A percentile compares a stretch with the other conserved stretches of the same genome.
These are phyloP conservation scores for Leucophenga varia DNA, from an alignment of 1,140 invertebrate genomes.

Conservation along the genomic window DNA sequence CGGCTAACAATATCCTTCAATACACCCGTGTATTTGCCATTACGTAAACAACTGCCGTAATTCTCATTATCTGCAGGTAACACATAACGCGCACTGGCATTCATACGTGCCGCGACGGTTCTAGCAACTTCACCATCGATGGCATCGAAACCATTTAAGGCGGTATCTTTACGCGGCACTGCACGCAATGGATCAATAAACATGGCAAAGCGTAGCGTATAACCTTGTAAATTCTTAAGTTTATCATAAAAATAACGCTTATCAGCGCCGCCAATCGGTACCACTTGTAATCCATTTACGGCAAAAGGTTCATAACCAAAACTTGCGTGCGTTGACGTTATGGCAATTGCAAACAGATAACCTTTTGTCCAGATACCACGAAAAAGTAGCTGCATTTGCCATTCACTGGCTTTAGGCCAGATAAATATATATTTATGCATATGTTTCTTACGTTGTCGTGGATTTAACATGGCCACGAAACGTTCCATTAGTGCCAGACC, in stretches of 20 bases:
- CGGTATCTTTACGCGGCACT: conserved; percentile 16
- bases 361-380: conserved; percentile 22
- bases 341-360: conserved; percentile 30
- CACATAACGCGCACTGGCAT: conserved; percentile 37
- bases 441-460: conserved; percentile 28
- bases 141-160: conserved; percentile 21
- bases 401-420: conserved; percentile 25
- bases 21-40: conserved; percentile 35
- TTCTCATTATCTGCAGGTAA: conserved; percentile 31
- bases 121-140: conserved; percentile 34
- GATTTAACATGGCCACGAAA: conserved; percentile 36
- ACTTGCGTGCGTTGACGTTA: conserved; percentile 13
- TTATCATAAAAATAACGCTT: conserved; percentile 27
- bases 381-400: conserved; percentile 26
- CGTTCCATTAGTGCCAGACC: conserved; percentile 19
- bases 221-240: conserved; percentile 29
- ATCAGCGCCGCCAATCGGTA: too few species aligned
- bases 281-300: conserved; percentile 19
- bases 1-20: conserved; percentile 26
- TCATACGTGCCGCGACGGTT: conserved; percentile 21
- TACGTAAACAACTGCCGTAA: conserved; percentile 33
- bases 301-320: conserved; percentile 45
- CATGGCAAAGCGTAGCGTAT: conserved; percentile 37
- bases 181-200: conserved; percentile 36
- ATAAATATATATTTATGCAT: conserved; percentile 44